Conservation (phyloP, 2,888 invertebrate species). For the Gasteruption jaculator region DNA sequence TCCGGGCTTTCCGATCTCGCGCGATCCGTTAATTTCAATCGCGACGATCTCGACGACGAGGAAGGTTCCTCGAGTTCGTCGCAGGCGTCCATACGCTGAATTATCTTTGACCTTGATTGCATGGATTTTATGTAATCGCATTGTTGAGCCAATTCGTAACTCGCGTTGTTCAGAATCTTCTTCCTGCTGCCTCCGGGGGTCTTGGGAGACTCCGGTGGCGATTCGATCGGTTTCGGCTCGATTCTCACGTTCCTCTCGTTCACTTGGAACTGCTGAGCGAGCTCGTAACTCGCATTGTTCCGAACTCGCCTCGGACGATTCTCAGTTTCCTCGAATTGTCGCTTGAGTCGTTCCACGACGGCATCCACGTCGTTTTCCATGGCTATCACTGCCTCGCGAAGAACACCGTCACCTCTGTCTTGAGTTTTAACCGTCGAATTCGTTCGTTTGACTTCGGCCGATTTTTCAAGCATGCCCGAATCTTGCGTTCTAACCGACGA, state of each 20-base stretch:
- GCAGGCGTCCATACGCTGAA: constrained; percentile 44
- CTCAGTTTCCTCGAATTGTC: constrained; percentile 36
- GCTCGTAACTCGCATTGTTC: constrained; percentile 48
- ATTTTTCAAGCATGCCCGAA: constrained; percentile 8
- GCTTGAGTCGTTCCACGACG: constrained; percentile 40
- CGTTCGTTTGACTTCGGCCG: too few species aligned
- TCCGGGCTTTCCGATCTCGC: constrained; percentile 30
- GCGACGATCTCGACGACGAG: constrained; percentile 24
- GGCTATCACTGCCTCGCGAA: constrained; percentile 40
- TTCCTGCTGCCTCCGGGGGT: constrained; percentile 18
- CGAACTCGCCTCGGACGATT: constrained; percentile 31
- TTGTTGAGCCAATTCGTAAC: constrained; percentile 45
- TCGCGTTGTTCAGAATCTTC: constrained; percentile 39
- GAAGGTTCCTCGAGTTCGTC: constrained; percentile 37
- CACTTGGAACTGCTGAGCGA: constrained; percentile 43
- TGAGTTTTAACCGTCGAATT: constrained; percentile 45
- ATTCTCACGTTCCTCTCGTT: constrained; percentile 33
- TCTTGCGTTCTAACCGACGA: constrained; percentile 5
- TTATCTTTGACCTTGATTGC: constrained; percentile 26
- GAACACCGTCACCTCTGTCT: constrained; percentile 37
- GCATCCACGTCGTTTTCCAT: constrained; percentile 42
- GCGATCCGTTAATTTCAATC: constrained; percentile 29
- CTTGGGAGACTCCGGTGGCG: too few species aligned
- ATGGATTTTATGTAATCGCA: constrained; percentile 38
- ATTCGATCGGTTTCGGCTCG: constrained; percentile 9